Conservation (phyloP, 2,888 invertebrate genomes). For the Dasypolia templi region DNA sequence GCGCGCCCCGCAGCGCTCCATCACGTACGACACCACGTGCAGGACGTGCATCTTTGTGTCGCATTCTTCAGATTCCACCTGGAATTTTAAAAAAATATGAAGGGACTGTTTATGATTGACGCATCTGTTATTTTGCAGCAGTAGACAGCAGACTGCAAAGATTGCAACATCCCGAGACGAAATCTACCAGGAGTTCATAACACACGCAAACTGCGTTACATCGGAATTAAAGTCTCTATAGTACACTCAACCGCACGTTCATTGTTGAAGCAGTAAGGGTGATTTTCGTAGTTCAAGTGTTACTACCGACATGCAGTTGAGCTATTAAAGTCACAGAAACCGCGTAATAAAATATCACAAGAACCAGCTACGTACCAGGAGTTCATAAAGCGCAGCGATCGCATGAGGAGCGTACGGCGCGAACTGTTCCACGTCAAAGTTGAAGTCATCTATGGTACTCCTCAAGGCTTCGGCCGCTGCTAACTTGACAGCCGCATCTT, state of each 20-base stretch:
- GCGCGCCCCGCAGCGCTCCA: conserved; percentile 95
- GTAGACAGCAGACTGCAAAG: too few relatives aligned
- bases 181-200: neutral
- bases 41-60: conserved; percentile 99
- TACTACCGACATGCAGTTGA: neutral
- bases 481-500: conserved; percentile 97
- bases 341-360: neutral
- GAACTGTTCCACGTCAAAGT: conserved; percentile 96
- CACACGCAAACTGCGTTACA: neutral
- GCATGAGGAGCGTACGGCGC: conserved; percentile 95
- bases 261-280: neutral
- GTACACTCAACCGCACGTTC: neutral
- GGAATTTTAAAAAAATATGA: conserved; percentile 40
- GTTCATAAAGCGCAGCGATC: conserved; percentile 94
- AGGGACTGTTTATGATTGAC: neutral
- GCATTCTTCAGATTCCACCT: conserved; percentile 97
- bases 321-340: neutral
- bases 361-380: conserved; percentile 91
- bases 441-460: conserved; percentile 97
- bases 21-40: conserved; percentile 96
- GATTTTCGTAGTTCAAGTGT: neutral
- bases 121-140: neutral
- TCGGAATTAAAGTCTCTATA: neutral
- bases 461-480: conserved; percentile 96
- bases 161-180: neutral